Percentiles rank a stretch among this genome's conserved stretches.
Evolutionary conservation across 2,797 vertebrate species (phyloP).

Genomic region (Prionace glauca): DNA sequence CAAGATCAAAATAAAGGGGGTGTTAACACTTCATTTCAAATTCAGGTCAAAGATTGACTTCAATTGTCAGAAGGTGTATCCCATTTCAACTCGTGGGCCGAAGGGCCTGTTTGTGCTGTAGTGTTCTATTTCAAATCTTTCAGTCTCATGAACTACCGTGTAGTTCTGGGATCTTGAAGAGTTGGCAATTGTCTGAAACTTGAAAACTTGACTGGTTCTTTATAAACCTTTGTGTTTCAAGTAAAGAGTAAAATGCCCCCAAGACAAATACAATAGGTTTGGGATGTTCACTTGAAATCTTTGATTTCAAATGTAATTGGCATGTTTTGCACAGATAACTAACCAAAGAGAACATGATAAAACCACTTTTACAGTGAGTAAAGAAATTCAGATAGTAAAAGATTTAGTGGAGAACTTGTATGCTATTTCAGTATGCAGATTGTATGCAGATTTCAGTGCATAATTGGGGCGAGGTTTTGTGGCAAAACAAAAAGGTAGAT

Average conservation of each 20-base stretch:
- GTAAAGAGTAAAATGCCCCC: neutral
- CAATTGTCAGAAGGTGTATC: neutral
- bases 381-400: neutral
- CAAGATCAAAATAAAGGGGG: neutral
- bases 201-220: neutral
- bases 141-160: neutral
- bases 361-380: neutral
- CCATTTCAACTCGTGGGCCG: neutral
- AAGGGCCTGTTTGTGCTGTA: too few species aligned
- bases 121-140: neutral
- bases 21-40: neutral
- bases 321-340: neutral
- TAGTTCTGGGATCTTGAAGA: neutral
- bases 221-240: neutral
- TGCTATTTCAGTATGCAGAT: neutral
- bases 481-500: neutral
- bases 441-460: neutral
- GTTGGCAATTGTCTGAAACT: neutral
- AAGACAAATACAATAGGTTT: neutral
- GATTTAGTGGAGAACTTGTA: neutral
- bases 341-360: neutral
- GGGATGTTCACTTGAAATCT: neutral
- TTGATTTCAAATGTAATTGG: neutral
- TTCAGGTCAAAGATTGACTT: neutral
- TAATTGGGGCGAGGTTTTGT: neutral